Conservation (phyloP, 2,888 invertebrate genomes). For the Mongoloraphidia duomilia region DNA sequence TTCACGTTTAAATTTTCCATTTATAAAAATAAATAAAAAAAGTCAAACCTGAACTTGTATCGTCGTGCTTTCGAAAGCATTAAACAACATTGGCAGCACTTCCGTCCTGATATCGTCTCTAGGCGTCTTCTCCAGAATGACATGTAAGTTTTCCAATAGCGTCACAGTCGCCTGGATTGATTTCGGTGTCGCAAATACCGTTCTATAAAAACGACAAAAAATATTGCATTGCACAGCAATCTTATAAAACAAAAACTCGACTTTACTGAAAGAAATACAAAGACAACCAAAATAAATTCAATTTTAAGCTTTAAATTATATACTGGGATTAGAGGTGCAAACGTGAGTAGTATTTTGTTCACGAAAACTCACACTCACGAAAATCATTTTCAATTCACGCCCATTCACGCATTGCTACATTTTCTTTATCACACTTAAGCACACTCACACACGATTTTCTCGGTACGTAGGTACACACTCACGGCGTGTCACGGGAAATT, state of each 20-base stretch:
- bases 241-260: background rate
- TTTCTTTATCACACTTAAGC: no score
- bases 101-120: slow-evolving; percentile 64
- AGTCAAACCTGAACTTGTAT: slow-evolving; percentile 72
- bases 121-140: slow-evolving; percentile 76
- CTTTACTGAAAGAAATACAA: slow-evolving; percentile 1
- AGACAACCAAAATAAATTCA: background rate
- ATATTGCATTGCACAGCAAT: no score
- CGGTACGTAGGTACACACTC: no score
- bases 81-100: slow-evolving; percentile 74
- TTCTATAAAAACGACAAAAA: slow-evolving; percentile 31
- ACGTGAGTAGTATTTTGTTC: no score
- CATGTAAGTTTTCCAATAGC: slow-evolving; percentile 76
- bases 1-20: no score
- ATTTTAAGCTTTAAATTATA: no score
- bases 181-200: slow-evolving; percentile 61
- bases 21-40: background rate
- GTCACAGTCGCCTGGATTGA: slow-evolving; percentile 76
- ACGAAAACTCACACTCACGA: no score
- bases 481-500: no score
- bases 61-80: slow-evolving; percentile 74
- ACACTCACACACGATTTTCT: no score
- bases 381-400: no score
- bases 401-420: no score
- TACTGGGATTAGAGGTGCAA: no score